Base-by-base conservation (phyloP, 2,797 vertebrate genomes). In the Toxotes lorentzi region DNA sequence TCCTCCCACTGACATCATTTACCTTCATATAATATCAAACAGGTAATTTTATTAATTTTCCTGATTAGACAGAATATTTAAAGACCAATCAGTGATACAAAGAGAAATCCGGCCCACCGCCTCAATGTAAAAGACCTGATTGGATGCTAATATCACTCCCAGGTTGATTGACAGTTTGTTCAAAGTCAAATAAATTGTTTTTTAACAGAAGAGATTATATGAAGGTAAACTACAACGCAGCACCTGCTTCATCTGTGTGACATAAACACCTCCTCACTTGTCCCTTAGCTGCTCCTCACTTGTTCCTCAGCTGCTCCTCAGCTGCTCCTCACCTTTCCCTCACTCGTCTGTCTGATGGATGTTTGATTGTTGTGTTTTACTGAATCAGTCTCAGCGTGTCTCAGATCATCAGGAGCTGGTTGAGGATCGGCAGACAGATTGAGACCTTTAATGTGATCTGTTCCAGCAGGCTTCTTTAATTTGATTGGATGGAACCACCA, bases 21-120 rank as follows among this genome's bases (percentile, higher is more conserved):
- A 81, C 70, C 65, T 78, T 73, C 71, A 78, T 64, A 69, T 60
- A 45, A 27, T 16, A 50, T 65, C 5, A 4, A 72, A 60, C 53
- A 43, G 61, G 21, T 50, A 24, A 1, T 40, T 51, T 4, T 27
- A 34, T 51, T 51, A 12, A 57, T n/a, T 13, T 8, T 5, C 19
- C n/a, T 10, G 47, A 48, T 51, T 12, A 24, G 47, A 57, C 7
- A n/a, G 3, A 19, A 41, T 8, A 3, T 62, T 16, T 14, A 30
- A 27, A 11, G 21, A 50, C 3, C 19, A 48, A 19, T 27, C 3
- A 54, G 2, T 53, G 23, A 27, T n/a, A 50, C 10, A 24, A 61
- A 32, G 23, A 30, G 32, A 63, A 19, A 21, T 9, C 35, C 17
- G 0, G 0, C 35, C 61, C 38, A 65, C 7, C 58, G 11, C 24